phyloP scores from a whole-genome alignment of 2,797 vertebrate genomes.

The Sparidentex hasta region DNA sequence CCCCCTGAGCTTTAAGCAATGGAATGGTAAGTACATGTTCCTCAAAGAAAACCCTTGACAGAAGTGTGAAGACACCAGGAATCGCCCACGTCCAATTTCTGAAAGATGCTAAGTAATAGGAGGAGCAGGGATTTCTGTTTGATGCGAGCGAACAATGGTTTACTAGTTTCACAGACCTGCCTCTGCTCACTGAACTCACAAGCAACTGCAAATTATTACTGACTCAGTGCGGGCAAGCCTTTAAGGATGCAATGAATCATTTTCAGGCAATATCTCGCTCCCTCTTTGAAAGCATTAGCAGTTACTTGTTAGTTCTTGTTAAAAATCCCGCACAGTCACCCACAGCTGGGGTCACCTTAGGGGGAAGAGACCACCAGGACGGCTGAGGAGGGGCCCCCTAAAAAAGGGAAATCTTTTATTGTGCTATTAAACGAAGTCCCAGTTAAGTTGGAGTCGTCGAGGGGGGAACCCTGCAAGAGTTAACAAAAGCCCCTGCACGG shows the following conservation, averaged over 20 bases:
- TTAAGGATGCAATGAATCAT: conserved; percentile 49
- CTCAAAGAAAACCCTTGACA: conserved; percentile 63
- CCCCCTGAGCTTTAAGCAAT: conserved; percentile 49
- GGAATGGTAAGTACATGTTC: conserved; percentile 83
- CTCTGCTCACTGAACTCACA: conserved; percentile 28
- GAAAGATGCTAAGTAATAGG: conserved; percentile 61
- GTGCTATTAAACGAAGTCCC: conserved; percentile 76
- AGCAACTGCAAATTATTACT: conserved; percentile 60
- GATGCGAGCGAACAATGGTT: conserved; percentile 67
- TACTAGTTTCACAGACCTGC: conserved; percentile 22
- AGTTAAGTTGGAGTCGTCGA: conserved; percentile 61
- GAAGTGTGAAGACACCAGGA: conserved; percentile 47
- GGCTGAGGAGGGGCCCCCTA: conserved; percentile 64
- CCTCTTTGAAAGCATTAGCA: conserved; percentile 48
- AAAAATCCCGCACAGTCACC: conserved; percentile 49
- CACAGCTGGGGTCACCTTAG: conserved; percentile 51
- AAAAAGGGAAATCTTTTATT: conserved; percentile 74
- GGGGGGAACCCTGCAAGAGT: conserved; percentile 61
- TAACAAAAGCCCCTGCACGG: conserved; percentile 78
- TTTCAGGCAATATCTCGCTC: conserved; percentile 36
- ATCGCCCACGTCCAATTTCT: conserved; percentile 40
- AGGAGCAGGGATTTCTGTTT: conserved; percentile 60
- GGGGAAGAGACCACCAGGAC: conserved; percentile 76
- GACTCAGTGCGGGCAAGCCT: conserved; percentile 34
- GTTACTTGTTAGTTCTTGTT: conserved; percentile 33